phyloP scores from a whole-genome alignment of 1,140 invertebrate genomes.

The Brachionus calyciflorus region DNA sequence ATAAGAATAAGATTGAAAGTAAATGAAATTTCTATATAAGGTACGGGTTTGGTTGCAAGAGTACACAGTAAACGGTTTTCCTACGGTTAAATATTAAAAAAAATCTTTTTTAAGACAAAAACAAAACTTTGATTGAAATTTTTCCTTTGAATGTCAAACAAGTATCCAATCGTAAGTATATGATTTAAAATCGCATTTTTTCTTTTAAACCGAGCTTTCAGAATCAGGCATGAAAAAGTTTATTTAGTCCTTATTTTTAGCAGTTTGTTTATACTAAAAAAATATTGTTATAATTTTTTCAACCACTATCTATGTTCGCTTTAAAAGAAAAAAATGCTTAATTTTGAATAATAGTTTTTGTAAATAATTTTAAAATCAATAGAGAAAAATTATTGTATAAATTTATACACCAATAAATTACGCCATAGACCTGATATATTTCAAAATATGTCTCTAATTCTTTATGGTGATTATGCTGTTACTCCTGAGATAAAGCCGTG shows the following conservation, averaged over 20 bases:
- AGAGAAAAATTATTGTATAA: slow-evolving; percentile 44
- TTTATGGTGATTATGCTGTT: slow-evolving; percentile 32
- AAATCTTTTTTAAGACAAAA: neutral
- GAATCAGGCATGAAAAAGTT: no score
- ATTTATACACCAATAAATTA: neutral
- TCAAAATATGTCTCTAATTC: neutral
- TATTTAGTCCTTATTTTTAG: no score
- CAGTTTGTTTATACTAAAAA: no score
- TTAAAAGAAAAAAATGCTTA: neutral
- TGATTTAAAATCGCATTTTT: no score
- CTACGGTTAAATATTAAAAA: neutral
- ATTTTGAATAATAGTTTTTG: no score
- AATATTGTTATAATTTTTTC: no score
- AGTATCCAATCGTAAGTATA: neutral
- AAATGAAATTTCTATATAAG: no score
- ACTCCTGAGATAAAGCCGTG: neutral
- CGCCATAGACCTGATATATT: neutral
- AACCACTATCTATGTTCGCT: no score
- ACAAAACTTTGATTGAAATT: slow-evolving; percentile 10
- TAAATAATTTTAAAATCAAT: neutral
- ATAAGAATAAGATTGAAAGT: no score
- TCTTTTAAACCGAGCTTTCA: no score
- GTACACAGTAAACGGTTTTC: no score
- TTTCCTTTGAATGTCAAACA: slow-evolving; percentile 19
- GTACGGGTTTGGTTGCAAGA: no score